Evolutionary conservation across 1,140 invertebrate genomes (phyloP).

Genomic region (Chironomus tepperi): DNA sequence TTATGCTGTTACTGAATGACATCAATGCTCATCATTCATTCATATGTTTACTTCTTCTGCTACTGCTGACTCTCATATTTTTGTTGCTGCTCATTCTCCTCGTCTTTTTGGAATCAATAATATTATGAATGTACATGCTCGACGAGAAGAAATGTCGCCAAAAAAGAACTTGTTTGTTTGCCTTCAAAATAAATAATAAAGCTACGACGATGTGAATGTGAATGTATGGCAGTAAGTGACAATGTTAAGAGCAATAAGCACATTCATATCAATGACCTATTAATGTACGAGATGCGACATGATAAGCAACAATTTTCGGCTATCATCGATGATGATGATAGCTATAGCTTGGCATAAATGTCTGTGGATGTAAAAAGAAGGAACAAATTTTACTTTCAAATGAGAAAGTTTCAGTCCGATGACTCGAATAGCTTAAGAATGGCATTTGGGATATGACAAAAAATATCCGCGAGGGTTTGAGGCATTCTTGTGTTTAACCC

Average conservation of each 20-base stretch:
- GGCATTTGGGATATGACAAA: no score
- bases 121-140: not conserved
- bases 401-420: no score
- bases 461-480: no score
- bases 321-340: no score
- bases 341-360: no score
- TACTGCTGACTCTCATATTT: not conserved
- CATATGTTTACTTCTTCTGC: not conserved
- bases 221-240: no score
- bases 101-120: not conserved
- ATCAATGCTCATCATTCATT: no score
- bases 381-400: no score
- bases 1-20: conserved; percentile 11
- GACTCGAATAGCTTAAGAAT: no score
- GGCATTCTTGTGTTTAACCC: no score
- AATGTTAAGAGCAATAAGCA: not conserved
- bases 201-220: no score
- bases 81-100: not conserved
- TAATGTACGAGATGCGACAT: not conserved
- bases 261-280: not conserved
- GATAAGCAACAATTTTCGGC: not conserved
- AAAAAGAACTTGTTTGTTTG: not conserved
- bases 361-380: no score
- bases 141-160: conserved; percentile 1
- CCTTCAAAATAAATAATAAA: not conserved